Base-by-base conservation (phyloP, 2,797 vertebrate genomes). In the Capromys pilorides region DNA sequence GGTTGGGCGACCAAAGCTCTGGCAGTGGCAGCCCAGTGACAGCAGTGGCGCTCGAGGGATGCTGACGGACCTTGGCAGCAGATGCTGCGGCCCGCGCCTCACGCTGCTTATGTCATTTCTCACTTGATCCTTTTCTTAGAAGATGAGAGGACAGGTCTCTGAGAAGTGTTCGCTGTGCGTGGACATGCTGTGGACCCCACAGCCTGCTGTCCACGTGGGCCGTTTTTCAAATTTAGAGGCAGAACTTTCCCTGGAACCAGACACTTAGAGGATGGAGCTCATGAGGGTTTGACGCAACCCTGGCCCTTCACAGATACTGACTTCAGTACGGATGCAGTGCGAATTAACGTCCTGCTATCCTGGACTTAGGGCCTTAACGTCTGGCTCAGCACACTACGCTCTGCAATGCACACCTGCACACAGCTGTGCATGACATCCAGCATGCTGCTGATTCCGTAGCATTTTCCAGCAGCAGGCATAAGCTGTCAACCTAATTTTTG, bases 181-280 rank as follows among this genome's bases (percentile, higher is more conserved):
- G 2, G 31, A 6, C 1, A 31, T n/a, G 36, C 33, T 71, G 92
- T 87, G 36, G 88, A 82, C 49, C 71, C 54, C 10, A 88, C 79
- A 95, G 26, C 0, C 88, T 16, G 1, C 36, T 11, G 33, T 86
- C 77, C 26, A 92, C 0, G 83, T 88, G 33, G 94, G 85, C 13
- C 45, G 0, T 31, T 33, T 85, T 1, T 31, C 80, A 69, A 93
- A 89, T 95, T 95, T 61, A 83, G 0, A 13, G 0, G 88, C 51
- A n/a, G 2, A 54, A 21, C 49, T 26, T 94, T 92, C 62, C 90
- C 18, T 62, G 66, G 83, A 96, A 96, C 39, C 33, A 84, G 36
- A 71, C n/a, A 54, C 45, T n/a, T n/a, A n/a, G 45, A n/a, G 87
- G 59, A 14, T 33, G 51, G 81, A 96, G 75, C 3, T 75, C 83